phyloP scores from a whole-genome alignment of 2,797 vertebrate species.

The Tragelaphus eurycerus region DNA sequence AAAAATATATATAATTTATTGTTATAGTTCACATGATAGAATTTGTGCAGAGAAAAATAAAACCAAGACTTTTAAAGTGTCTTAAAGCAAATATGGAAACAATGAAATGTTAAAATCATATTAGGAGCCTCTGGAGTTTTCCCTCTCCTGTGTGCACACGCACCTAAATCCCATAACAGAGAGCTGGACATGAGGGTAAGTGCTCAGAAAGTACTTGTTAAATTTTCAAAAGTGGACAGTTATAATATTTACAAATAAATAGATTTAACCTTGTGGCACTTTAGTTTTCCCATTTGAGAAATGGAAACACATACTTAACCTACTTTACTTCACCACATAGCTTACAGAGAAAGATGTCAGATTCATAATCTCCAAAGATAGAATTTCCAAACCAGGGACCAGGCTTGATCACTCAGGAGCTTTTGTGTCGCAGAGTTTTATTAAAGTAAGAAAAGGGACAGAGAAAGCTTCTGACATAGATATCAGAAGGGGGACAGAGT shows the following conservation, averaged over 20 bases:
- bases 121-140: neutral
- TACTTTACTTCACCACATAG: neutral
- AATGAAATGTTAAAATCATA: neutral
- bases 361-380: neutral
- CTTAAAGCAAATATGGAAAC: neutral
- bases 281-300: neutral
- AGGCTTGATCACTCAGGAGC: neutral
- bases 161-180: neutral
- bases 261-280: neutral
- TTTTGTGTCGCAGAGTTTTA: neutral
- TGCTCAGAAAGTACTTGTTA: neutral
- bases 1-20: conserved; percentile 35
- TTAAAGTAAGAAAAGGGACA: neutral
- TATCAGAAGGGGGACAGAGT: neutral
- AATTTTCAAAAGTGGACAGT: neutral
- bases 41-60: conserved; percentile 21
- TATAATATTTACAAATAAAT: neutral
- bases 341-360: neutral
- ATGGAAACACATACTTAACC: neutral
- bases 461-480: neutral
- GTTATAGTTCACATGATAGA: neutral
- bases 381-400: neutral
- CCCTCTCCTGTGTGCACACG: rapidly evolving
- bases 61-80: neutral
- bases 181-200: neutral